Evolutionary conservation across 23 tunicate species (phyloP), one percentile per base, ranked within the genome.

Genomic region (Phallusia fumigata): DNA sequence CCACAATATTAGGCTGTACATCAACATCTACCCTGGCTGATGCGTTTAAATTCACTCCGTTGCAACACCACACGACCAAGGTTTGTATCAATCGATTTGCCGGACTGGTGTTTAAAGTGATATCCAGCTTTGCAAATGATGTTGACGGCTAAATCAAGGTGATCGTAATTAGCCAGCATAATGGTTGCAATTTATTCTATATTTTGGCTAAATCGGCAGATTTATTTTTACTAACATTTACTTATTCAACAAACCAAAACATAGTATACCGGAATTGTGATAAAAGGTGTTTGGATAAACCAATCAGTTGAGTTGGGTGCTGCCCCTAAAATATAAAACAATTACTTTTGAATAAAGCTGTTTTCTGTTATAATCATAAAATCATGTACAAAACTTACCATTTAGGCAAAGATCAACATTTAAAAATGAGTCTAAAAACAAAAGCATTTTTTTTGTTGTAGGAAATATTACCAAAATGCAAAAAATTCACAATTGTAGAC

Each of bases 1-100:
- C 11, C 13, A 11, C 47, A 34, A 80, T 28, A 31, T 53, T 80
- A 16, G 84, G 84, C 10, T 58, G 65, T 18, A 80, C 84, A 80
- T 80, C 84, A 36, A 80, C 84, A 53, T 31, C 50, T 32, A 80
- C 36, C 50, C 74, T 30, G 50, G 84, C 33, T 53, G 84, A 31
- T 18, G 76, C 75, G 53, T 58, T 58, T 5, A 58, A 22, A 22
- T 24, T 24, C 8, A 24, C 69, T 21, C 28, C 28, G 13, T 58
- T 58, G 69, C 69, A 58, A 13, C 69, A 58, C 69, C 69, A 58
- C 15, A 58, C 28, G 13, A 24, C 69, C 69, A 58, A 58, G 8
- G 69, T 58, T 58, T 58, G 28, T 22, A 24, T 58, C 69, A 58
- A 58, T 21, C 69, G 69, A 21, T 11, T 1, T 21, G 69, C 28